These are phyloP conservation scores for Sympetrum striolatum DNA, from an alignment of 2,888 invertebrate species.

Conservation along the genomic window DNA sequence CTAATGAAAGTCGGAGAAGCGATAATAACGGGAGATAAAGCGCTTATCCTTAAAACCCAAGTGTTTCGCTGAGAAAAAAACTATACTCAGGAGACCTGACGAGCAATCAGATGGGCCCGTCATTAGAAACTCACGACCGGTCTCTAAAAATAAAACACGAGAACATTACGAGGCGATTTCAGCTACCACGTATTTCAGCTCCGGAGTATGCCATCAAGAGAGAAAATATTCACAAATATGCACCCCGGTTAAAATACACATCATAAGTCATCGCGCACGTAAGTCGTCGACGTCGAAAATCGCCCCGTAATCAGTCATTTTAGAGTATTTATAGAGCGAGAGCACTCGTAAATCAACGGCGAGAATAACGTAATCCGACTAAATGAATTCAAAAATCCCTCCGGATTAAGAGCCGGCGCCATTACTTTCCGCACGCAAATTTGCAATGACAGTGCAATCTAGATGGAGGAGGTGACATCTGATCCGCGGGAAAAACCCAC, in stretches of 20 bases:
- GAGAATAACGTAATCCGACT: not conserved
- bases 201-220: not conserved
- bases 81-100: too few relatives aligned
- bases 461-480: not conserved
- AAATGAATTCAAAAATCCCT: slow-evolving; percentile 11
- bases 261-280: not conserved
- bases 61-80: too few relatives aligned
- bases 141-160: too few relatives aligned
- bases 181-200: too few relatives aligned
- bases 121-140: too few relatives aligned
- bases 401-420: not conserved
- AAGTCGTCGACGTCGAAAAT: not conserved
- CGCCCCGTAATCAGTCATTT: not conserved
- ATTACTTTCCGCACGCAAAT: slow-evolving; percentile 3
- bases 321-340: not conserved
- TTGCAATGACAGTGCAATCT: slow-evolving; percentile 17
- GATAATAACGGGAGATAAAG: too few relatives aligned
- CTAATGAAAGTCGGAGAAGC: too few relatives aligned
- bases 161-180: too few relatives aligned
- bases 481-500: not conserved
- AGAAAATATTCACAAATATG: not conserved
- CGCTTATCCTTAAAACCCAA: too few relatives aligned
- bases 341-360: not conserved
- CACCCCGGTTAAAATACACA: not conserved
- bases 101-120: too few relatives aligned